These are phyloP conservation scores for Amphimallon solstitiale DNA, from an alignment of 2,888 invertebrate species.

Conservation along the genomic window DNA sequence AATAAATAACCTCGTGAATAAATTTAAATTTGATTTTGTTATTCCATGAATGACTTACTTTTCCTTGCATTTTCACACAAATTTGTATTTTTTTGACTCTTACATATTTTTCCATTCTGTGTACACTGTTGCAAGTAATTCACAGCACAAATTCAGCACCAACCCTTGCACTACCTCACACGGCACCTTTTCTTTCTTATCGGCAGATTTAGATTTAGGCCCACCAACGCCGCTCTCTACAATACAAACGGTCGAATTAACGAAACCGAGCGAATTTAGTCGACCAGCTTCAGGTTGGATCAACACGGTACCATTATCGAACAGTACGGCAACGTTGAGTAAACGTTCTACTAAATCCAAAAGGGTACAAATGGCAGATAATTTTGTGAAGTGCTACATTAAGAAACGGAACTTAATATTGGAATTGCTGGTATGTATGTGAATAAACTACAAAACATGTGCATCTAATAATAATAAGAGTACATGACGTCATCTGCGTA, in stretches of 20 bases:
- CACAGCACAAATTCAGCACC: background rate
- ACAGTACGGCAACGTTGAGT: constrained; percentile 73
- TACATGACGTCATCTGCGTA: too few species aligned
- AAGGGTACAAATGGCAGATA: constrained; percentile 74
- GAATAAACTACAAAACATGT: too few species aligned
- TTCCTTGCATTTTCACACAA: too few species aligned
- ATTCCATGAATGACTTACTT: too few species aligned
- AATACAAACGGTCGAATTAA: constrained; percentile 56
- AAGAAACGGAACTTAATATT: constrained; percentile 94
- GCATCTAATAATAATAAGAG: too few species aligned
- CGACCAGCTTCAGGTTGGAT: constrained; percentile 86
- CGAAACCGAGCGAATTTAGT: constrained; percentile 68
- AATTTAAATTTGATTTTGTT: too few species aligned
- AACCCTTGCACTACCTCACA: constrained; percentile 46
- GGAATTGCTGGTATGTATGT: constrained; percentile 81
- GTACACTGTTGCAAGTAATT: background rate
- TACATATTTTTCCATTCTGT: too few species aligned
- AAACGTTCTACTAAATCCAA: constrained; percentile 80
- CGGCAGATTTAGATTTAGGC: constrained; percentile 57
- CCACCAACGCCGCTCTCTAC: constrained; percentile 56
- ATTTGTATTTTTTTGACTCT: too few species aligned
- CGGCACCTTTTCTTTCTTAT: constrained; percentile 43
- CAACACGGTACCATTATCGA: constrained; percentile 86
- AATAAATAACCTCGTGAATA: too few species aligned
- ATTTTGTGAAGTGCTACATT: constrained; percentile 93